phyloP scores from a whole-genome alignment of 1,140 invertebrate species.

The Akabosia matsudoensis region DNA sequence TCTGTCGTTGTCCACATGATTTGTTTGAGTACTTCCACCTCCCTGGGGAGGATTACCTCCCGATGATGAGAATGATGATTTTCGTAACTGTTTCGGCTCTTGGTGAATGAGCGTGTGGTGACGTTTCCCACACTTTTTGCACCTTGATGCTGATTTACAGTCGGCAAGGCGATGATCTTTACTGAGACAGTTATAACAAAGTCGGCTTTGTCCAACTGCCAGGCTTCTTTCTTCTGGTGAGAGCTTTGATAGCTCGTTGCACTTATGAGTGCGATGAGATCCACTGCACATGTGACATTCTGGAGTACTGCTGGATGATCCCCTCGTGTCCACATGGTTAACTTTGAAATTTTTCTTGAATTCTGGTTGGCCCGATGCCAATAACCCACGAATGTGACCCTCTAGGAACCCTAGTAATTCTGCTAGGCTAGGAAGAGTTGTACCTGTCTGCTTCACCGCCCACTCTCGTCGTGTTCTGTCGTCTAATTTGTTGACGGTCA shows the following conservation, averaged over 20 bases:
- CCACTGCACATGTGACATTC: too few relatives aligned
- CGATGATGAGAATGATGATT: not conserved
- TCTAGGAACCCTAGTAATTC: not conserved
- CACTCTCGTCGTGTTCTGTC: not conserved
- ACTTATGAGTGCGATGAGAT: slow-evolving; percentile 14
- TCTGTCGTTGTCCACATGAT: not conserved
- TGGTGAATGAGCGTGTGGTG: not conserved
- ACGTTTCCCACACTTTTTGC: too few relatives aligned
- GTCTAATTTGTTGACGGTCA: not conserved
- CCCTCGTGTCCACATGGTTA: too few relatives aligned
- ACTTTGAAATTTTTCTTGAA: not conserved
- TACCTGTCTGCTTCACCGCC: not conserved
- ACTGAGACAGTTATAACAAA: too few relatives aligned
- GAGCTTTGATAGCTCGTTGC: not conserved
- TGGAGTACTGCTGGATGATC: not conserved
- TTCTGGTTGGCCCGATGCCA: not conserved
- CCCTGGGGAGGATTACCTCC: not conserved
- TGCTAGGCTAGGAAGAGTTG: not conserved
- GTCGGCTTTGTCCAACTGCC: too few relatives aligned
- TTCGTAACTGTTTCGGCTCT: not conserved
- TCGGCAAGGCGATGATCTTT: too few relatives aligned
- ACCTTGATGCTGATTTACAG: too few relatives aligned
- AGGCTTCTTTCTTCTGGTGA: too few relatives aligned
- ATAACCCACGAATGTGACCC: not conserved
- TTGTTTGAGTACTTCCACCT: not conserved